Percentiles rank a stretch among this genome's conserved stretches.
Conservation (phyloP, 2,888 invertebrate species). For the Platynereis dumerilii region DNA sequence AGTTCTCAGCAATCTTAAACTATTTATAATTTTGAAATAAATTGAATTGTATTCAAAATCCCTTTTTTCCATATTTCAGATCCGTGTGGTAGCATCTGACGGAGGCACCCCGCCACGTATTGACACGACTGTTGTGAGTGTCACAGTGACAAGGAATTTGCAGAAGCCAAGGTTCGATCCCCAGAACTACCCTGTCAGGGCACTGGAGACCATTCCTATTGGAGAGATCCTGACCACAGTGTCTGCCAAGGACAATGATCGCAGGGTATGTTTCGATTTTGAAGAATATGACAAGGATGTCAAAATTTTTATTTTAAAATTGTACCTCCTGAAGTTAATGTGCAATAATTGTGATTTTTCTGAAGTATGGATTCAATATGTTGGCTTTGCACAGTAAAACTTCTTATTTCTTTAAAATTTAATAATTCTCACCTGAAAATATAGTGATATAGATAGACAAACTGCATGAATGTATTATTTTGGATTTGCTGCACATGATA, state of each 20-base stretch:
- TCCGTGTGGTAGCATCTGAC: constrained; percentile 47
- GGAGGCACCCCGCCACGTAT: constrained; percentile 41
- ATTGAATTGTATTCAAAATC: background rate
- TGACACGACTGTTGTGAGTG: constrained; percentile 36
- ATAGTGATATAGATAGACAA: too few relatives aligned
- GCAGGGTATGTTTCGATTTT: constrained; percentile 41
- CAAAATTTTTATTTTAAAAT: background rate
- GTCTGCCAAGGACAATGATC: constrained; percentile 46
- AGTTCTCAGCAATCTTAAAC: too few relatives aligned
- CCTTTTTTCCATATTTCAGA: constrained; percentile 32
- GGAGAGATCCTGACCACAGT: constrained; percentile 45
- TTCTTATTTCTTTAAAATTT: too few relatives aligned
- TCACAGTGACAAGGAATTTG: constrained; percentile 42
- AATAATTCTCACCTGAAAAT: too few relatives aligned
- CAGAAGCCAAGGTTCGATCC: constrained; percentile 31
- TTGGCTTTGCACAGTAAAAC: too few relatives aligned
- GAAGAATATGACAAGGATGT: background rate
- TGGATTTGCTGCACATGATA: too few relatives aligned
- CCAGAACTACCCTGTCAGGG: constrained; percentile 32
- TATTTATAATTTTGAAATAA: too few relatives aligned
- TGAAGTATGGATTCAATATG: too few relatives aligned
- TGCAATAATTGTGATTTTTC: too few relatives aligned
- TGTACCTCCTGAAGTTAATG: background rate
- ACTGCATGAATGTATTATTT: too few relatives aligned
- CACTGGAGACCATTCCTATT: constrained; percentile 45